phyloP scores from a whole-genome alignment of 1,140 invertebrate species.

The Solen grandis region DNA sequence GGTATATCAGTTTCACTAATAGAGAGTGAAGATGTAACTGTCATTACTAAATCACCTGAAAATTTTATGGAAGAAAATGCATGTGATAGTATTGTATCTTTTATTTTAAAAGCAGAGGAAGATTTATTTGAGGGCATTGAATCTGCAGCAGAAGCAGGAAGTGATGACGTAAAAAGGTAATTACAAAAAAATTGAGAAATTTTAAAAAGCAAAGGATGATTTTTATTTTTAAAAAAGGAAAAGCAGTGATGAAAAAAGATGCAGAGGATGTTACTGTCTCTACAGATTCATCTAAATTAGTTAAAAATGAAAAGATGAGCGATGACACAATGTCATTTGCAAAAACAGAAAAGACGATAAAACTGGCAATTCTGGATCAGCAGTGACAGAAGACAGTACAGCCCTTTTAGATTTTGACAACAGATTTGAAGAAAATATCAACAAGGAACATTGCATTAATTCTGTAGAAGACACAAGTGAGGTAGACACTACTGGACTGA shows the following conservation, averaged over 20 bases:
- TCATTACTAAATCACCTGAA: too few species aligned
- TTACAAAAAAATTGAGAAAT: neutral
- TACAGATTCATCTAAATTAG: too few species aligned
- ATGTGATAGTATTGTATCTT: too few species aligned
- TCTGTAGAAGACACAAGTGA: slow-evolving; percentile 43
- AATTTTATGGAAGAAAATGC: too few species aligned
- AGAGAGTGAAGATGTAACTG: too few species aligned
- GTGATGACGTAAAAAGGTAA: neutral
- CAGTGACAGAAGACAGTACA: neutral
- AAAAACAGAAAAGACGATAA: neutral
- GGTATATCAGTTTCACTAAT: too few species aligned
- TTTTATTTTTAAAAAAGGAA: neutral
- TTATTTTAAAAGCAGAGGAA: too few species aligned
- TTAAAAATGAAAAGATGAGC: too few species aligned
- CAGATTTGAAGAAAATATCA: too few species aligned
- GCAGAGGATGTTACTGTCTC: neutral
- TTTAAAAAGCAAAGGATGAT: neutral
- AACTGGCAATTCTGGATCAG: neutral
- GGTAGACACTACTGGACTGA: slow-evolving; percentile 35
- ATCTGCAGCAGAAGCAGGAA: neutral
- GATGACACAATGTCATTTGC: neutral
- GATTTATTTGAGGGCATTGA: neutral
- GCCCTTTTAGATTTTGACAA: neutral
- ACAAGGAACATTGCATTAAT: slow-evolving; percentile 29
- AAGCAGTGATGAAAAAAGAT: neutral